Evolutionary conservation across 2,888 invertebrate genomes (phyloP).

Genomic region (Keiferia lycopersicella): DNA sequence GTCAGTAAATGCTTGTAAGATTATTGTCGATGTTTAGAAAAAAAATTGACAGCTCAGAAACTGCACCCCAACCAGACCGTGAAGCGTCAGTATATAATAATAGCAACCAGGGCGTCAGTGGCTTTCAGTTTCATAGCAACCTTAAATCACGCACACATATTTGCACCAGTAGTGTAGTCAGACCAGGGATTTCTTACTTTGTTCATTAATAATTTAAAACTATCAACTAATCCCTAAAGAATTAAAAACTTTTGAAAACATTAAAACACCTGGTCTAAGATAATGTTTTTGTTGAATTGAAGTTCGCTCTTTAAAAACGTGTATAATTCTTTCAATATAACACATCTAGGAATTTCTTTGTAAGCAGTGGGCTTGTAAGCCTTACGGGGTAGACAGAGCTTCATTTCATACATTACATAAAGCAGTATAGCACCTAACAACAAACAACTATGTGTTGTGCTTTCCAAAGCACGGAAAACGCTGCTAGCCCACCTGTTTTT

Average conservation of each 20-base stretch:
- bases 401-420: neutral
- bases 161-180: slow-evolving; percentile 9
- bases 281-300: slow-evolving; percentile 10
- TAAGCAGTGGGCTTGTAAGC: neutral
- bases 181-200: slow-evolving; percentile 11
- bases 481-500: neutral
- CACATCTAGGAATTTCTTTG: neutral
- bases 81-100: neutral
- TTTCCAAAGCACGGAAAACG: slow-evolving; percentile 2
- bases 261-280: slow-evolving; percentile 15
- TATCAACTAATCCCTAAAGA: slow-evolving; percentile 14
- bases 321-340: slow-evolving; percentile 7
- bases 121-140: neutral
- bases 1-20: too few species aligned
- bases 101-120: neutral
- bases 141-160: neutral
- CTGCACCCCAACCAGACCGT: too few species aligned
- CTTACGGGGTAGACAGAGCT: neutral
- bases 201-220: slow-evolving; percentile 14
- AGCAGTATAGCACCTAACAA: neutral
- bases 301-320: neutral
- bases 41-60: too few species aligned
- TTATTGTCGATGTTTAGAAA: too few species aligned
- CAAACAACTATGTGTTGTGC: neutral
- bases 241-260: slow-evolving; percentile 11